These are phyloP conservation scores for Acanthopleura granulata DNA, from an alignment of 2,888 invertebrate species.

Conservation along the genomic window DNA sequence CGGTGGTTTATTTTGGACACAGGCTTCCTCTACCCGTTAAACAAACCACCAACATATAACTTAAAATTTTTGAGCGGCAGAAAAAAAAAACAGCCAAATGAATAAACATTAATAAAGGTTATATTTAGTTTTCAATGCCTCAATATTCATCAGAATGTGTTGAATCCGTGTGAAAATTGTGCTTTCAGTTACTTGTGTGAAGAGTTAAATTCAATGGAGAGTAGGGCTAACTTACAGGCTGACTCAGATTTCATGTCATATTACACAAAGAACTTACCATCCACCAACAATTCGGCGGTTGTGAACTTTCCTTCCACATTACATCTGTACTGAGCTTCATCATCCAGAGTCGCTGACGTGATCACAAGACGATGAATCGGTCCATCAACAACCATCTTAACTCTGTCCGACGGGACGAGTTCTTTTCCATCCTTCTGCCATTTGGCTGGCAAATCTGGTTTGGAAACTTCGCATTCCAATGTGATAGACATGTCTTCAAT, in stretches of 20 bases:
- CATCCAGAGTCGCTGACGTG: constrained; percentile 46
- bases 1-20: too few relatives aligned
- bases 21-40: too few relatives aligned
- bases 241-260: neutral
- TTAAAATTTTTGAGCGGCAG: too few relatives aligned
- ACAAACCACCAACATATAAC: too few relatives aligned
- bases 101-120: too few relatives aligned
- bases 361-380: constrained; percentile 56
- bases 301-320: constrained; percentile 77
- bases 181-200: too few relatives aligned
- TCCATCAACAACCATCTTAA: constrained; percentile 82
- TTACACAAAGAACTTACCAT: constrained; percentile 69
- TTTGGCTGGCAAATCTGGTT: constrained; percentile 52
- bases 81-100: too few relatives aligned
- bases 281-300: constrained; percentile 83
- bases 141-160: too few relatives aligned
- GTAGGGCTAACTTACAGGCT: too few relatives aligned
- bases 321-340: constrained; percentile 86
- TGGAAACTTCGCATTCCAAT: constrained; percentile 60
- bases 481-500: constrained; percentile 57
- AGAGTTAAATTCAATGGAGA: too few relatives aligned
- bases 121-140: too few relatives aligned
- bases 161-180: too few relatives aligned
- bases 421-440: constrained; percentile 75
- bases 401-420: constrained; percentile 85